Evolutionary conservation across 1,140 invertebrate genomes (phyloP).

Genomic region (Parasteatoda tepidariorum): DNA sequence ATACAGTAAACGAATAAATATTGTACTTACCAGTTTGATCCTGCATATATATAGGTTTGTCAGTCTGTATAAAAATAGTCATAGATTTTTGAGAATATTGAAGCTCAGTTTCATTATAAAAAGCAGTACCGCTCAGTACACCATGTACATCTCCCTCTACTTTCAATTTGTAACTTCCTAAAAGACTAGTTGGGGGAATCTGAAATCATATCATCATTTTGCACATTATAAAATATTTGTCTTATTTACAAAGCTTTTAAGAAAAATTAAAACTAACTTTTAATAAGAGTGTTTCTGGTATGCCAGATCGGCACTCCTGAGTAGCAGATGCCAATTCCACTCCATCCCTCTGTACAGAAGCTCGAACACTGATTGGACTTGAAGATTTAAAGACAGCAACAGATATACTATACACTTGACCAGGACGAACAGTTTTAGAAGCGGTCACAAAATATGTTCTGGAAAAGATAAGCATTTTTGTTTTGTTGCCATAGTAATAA

Average conservation of each 20-base stretch:
- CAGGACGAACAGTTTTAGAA: constrained; percentile 85
- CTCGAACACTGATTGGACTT: constrained; percentile 80
- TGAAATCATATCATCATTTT: constrained; percentile 64
- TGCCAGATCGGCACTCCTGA: constrained; percentile 80
- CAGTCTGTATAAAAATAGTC: constrained; percentile 95
- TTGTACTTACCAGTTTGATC: constrained; percentile 80
- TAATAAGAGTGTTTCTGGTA: constrained; percentile 86
- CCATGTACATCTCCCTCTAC: constrained; percentile 90
- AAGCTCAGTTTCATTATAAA: constrained; percentile 83
- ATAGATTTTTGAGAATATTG: constrained; percentile 88
- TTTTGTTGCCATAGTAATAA: background rate
- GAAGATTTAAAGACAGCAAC: constrained; percentile 81
- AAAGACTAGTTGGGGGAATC: constrained; percentile 84
- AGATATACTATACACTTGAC: constrained; percentile 84
- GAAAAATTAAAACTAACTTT: constrained; percentile 71
- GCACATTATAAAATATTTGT: background rate
- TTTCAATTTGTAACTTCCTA: constrained; percentile 84
- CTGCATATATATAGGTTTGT: constrained; percentile 96
- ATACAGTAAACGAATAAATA: too few relatives aligned
- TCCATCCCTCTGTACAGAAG: constrained; percentile 86
- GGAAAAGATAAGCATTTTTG: too few relatives aligned
- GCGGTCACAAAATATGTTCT: constrained; percentile 90
- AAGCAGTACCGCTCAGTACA: constrained; percentile 84
- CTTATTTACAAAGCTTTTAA: background rate
- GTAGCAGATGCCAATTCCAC: constrained; percentile 84